Percentiles rank a stretch among this genome's conserved stretches.
Evolutionary conservation across 2,888 invertebrate species (phyloP).

Genomic region (Hyalella azteca): DNA sequence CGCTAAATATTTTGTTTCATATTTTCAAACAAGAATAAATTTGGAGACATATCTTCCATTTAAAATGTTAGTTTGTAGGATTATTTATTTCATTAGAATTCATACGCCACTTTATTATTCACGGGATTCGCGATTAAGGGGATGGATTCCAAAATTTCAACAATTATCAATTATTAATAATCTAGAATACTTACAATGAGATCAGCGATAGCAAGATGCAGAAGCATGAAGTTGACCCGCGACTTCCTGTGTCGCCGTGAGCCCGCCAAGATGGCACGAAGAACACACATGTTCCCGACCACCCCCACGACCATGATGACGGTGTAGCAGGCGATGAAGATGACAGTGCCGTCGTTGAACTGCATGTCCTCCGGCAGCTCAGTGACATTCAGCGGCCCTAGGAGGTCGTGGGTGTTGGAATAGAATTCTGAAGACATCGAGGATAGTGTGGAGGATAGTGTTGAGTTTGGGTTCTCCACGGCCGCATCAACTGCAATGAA

Average conservation of each 20-base stretch:
- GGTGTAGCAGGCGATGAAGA: constrained; percentile 84
- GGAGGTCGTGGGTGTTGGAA: neutral
- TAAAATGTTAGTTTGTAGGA: no score
- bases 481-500: neutral
- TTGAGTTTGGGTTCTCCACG: no score
- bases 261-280: constrained; percentile 59
- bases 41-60: no score
- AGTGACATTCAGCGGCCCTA: constrained; percentile 22
- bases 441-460: no score
- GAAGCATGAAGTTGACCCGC: constrained; percentile 80
- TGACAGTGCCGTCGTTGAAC: constrained; percentile 82
- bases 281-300: constrained; percentile 75
- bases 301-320: constrained; percentile 84
- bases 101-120: no score
- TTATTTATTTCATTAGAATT: no score
- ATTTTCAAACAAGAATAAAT: no score
- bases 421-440: no score
- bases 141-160: no score
- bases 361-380: constrained; percentile 70
- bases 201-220: constrained; percentile 88
- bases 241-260: constrained; percentile 71
- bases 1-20: no score
- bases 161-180: no score
- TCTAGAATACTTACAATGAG: constrained; percentile 73
- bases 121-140: no score